A percentile compares a stretch with the other conserved stretches of the same genome.
Evolutionary conservation across 2,113 vertebrate genomes (phyloP).

Genomic region (Sterrhoptilus dennistouni): DNA sequence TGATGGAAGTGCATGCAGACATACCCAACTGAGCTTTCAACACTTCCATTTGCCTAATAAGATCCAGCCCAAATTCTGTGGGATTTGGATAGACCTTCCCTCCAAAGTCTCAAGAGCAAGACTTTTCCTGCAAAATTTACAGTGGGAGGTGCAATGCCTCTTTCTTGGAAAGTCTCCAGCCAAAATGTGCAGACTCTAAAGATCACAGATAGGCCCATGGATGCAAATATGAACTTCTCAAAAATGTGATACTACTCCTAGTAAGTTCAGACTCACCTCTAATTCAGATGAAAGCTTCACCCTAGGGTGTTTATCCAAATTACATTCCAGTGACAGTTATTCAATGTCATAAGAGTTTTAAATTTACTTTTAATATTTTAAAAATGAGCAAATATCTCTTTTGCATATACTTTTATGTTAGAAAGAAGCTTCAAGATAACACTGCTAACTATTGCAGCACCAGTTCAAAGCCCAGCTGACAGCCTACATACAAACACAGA

Average conservation of each 20-base stretch:
- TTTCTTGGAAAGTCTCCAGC: slow-evolving; percentile 30
- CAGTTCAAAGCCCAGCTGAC: not conserved
- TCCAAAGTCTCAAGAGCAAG: not conserved
- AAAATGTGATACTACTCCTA: not conserved
- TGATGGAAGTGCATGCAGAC: slow-evolving; percentile 13
- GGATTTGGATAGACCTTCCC: not conserved
- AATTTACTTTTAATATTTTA: slow-evolving; percentile 33
- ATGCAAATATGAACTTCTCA: slow-evolving; percentile 38
- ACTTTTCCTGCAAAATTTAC: slow-evolving; percentile 12
- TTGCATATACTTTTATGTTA: slow-evolving; percentile 20
- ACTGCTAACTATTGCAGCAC: not conserved
- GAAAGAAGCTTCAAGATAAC: not conserved
- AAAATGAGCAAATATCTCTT: not conserved
- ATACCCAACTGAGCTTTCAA: slow-evolving; percentile 21
- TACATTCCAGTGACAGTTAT: slow-evolving; percentile 45
- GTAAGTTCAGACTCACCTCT: slow-evolving; percentile 17
- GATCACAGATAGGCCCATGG: slow-evolving; percentile 8
- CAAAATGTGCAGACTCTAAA: slow-evolving; percentile 14
- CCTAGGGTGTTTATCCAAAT: slow-evolving; percentile 22
- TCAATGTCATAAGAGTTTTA: not conserved
- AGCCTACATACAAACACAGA: not conserved
- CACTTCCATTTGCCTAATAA: not conserved
- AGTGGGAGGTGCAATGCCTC: not conserved
- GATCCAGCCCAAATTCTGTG: not conserved
- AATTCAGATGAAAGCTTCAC: slow-evolving; percentile 42